Percentiles rank a stretch among this genome's conserved stretches.
Evolutionary conservation across 2,888 invertebrate species (phyloP).

Genomic region (Drosophila mimica): DNA sequence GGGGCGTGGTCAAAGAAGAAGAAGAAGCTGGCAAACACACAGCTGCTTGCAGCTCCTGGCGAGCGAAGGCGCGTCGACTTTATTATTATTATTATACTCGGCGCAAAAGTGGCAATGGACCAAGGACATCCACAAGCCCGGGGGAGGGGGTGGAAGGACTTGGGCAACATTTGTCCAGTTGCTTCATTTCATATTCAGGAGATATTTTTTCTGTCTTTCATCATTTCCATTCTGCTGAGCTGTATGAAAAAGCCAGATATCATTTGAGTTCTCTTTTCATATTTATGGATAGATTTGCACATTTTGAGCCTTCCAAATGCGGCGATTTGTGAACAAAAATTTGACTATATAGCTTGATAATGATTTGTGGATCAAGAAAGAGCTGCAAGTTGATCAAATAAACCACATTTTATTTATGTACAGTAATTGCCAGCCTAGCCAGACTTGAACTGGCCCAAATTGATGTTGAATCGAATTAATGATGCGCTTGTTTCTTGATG

Average conservation of each 20-base stretch:
- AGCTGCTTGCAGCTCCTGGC: slow-evolving; percentile 53
- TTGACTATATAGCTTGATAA: neutral
- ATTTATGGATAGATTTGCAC: slow-evolving; percentile 39
- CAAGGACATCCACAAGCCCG: slow-evolving; percentile 3
- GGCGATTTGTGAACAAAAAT: slow-evolving; percentile 1
- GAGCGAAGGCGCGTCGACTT: slow-evolving; percentile 65
- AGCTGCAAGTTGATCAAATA: slow-evolving; percentile 2
- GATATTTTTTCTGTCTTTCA: slow-evolving; percentile 51
- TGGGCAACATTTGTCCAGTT: slow-evolving; percentile 72
- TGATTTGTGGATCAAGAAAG: neutral
- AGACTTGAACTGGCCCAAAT: neutral
- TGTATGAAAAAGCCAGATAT: slow-evolving; percentile 59
- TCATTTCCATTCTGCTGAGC: slow-evolving; percentile 56
- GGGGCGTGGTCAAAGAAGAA: slow-evolving; percentile 26
- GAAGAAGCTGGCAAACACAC: slow-evolving; percentile 23
- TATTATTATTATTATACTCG: slow-evolving; percentile 78
- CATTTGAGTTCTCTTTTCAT: slow-evolving; percentile 50
- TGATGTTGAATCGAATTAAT: neutral
- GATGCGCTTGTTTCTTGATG: neutral
- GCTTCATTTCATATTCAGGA: slow-evolving; percentile 80
- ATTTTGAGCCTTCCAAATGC: neutral
- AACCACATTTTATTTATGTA: neutral
- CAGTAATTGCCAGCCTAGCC: neutral
- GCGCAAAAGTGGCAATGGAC: slow-evolving; percentile 59
- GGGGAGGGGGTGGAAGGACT: neutral